Evolutionary conservation across 2,888 invertebrate species (phyloP), one percentile per base, ranked within the genome.

Genomic region (Macrophya alboannulata): DNA sequence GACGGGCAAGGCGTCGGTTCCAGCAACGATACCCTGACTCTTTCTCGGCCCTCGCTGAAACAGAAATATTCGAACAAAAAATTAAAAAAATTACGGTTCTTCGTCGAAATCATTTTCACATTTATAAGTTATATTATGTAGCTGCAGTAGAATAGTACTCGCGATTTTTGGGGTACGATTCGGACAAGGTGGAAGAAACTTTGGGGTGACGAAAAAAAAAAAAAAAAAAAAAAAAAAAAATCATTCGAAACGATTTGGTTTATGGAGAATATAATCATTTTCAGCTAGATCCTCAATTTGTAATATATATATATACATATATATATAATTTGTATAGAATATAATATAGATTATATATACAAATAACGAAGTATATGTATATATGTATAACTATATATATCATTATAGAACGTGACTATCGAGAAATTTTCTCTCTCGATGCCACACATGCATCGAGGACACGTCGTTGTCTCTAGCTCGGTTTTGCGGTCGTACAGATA

Each of bases 41-140:
- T 93, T 89, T 93, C 93, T 89, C 93, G 91, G 87, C 93, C 93
- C 89, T 93, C 93, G 87, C 93, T 93, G 91, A 82, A 92, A 92
- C 79, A 17, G 2, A 31, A 76, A 84, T 25, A 8, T 45, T 84
- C 87, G 86, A 77, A 87, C 85, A 65, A 17, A 86, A 85, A 81
- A n/a, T n/a, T 40, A 21, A 37, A 17, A 68, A 48, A 62, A 84
- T 74, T 71, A 31, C 8, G 43, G 17, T 37, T 25, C 2, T 68
- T 2, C 25, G 0, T 8, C 10, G 10, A 21, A 10, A 25, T n/a
- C 55, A 55, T 2, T 21, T 62, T 62, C 62, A 48, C 48, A 31
- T 12, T 48, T 10, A 48, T 48, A 48, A 48, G n/a, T n/a, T n/a
- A n/a, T n/a, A n/a, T n/a, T n/a, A 48, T 48, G 4, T 48, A 12